Evolutionary conservation across 2,797 vertebrate genomes (phyloP).

Genomic region (Intellagama lesueurii): DNA sequence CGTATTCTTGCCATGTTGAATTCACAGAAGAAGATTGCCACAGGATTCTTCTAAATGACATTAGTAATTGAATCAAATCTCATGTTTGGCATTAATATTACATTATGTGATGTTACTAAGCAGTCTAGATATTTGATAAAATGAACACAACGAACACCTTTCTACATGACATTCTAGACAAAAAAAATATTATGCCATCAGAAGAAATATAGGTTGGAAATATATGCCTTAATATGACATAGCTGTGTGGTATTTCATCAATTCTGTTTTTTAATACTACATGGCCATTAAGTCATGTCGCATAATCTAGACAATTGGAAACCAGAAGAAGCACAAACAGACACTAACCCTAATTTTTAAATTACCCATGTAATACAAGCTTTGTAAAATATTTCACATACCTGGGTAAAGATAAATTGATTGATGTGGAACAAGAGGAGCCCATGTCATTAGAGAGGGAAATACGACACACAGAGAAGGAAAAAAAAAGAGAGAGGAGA

Average conservation of each 20-base stretch:
- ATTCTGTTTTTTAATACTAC: neutral
- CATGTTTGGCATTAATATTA: neutral
- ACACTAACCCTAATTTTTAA: slow-evolving; percentile 21
- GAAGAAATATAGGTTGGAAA: neutral
- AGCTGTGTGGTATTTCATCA: neutral
- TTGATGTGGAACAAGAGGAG: slow-evolving; percentile 47
- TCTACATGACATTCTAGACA: neutral
- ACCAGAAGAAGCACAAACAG: neutral
- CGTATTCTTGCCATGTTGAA: neutral
- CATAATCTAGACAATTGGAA: neutral
- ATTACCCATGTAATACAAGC: neutral
- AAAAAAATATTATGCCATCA: neutral
- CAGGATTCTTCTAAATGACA: neutral
- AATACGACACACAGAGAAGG: slow-evolving; percentile 43
- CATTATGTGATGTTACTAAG: neutral
- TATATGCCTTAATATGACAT: neutral
- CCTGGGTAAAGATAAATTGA: slow-evolving; percentile 54
- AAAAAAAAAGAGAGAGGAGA: neutral
- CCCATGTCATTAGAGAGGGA: slow-evolving; percentile 42
- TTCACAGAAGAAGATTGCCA: neutral
- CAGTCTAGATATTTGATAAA: neutral
- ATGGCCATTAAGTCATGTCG: neutral
- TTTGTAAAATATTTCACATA: slow-evolving; percentile 44
- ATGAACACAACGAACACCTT: neutral
- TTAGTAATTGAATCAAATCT: neutral